A percentile compares a stretch with the other conserved stretches of the same genome.
Evolutionary conservation across 2,888 invertebrate species (phyloP).

Genomic region (Drosophila kuntzei): DNA sequence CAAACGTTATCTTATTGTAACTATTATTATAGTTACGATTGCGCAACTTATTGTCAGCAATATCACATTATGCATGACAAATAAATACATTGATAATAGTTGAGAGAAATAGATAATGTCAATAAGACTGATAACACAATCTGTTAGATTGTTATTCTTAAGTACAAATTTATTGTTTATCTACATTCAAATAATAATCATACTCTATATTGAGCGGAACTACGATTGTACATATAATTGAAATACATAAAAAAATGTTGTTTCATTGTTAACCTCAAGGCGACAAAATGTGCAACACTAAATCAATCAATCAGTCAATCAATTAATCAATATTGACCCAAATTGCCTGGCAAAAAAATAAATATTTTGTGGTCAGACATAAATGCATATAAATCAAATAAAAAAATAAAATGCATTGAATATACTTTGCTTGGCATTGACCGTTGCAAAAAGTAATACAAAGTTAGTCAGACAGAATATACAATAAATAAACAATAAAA

Average conservation of each 20-base stretch:
- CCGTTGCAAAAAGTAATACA: constrained; percentile 16
- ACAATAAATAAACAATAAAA: background rate
- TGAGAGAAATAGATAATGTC: constrained; percentile 16
- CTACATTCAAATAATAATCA: constrained; percentile 1
- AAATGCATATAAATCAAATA: constrained; percentile 49
- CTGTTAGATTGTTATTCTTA: constrained; percentile 16
- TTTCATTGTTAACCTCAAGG: constrained; percentile 12
- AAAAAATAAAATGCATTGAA: constrained; percentile 43
- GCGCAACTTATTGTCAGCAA: constrained; percentile 12
- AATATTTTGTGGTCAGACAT: constrained; percentile 36
- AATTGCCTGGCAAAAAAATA: constrained; percentile 46
- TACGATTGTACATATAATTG: background rate
- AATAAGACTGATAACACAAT: constrained; percentile 26
- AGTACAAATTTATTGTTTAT: constrained; percentile 6
- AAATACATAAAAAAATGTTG: background rate
- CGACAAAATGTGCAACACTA: constrained; percentile 31
- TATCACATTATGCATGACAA: constrained; percentile 5
- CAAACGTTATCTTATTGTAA: constrained; percentile 29
- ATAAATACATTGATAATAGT: constrained; percentile 17
- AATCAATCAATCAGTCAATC: constrained; percentile 26
- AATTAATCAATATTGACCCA: constrained; percentile 63
- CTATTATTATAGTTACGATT: constrained; percentile 5
- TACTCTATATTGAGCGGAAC: background rate
- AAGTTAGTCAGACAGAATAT: constrained; percentile 17
- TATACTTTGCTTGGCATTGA: constrained; percentile 37